Evolutionary conservation across 2,113 vertebrate genomes (phyloP), one percentile per base, ranked within the genome.

Genomic region (Nymphicus hollandicus): DNA sequence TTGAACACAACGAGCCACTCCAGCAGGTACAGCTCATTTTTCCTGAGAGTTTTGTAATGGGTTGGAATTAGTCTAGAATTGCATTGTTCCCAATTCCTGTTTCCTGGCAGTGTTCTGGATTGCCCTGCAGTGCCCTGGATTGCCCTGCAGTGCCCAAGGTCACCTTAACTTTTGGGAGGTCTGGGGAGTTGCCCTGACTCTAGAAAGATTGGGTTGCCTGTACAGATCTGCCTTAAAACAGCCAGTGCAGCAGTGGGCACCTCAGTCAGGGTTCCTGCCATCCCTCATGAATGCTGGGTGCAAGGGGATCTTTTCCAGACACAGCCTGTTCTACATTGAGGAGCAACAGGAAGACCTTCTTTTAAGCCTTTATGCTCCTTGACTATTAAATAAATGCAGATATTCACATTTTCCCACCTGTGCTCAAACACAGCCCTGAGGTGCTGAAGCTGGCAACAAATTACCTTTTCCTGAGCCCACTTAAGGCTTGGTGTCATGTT

Each of bases 1-100:
- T 83, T 39, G 81, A 92, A 94, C 83, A 79, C 65, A 94, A 77
- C 0, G 31, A 93, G 96, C 77, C 92, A 73, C 83, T 84, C 84
- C 88, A 91, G 79, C 71, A 63, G 64, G 58, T 50, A 50, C 52
- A 76, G 69, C 55, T 86, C 72, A 15, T 52, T 88, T 94, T 93
- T 68, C 63, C 86, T 81, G 25, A 80, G 82, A 28, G 70, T 85
- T 92, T 63, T 82, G 37, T 77, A 76, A 81, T 25, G 73, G 61
- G 13, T n/a, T 86, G 39, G 69, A 95, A 90, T 92, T 53, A 83
- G 69, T 24, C 72, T 66, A n/a, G 61, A 86, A 47, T 86, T 83
- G 77, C 7, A 3, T 78, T 91, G 85, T 70, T 29, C 86, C 81
- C 39, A 86, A n/a, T 88, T 76, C 35, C 35, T n/a, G 81, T 71